A percentile compares a stretch with the other conserved stretches of the same genome.
phyloP scores from a whole-genome alignment of 2,797 vertebrate species.

The Cephalopachus bancanus region DNA sequence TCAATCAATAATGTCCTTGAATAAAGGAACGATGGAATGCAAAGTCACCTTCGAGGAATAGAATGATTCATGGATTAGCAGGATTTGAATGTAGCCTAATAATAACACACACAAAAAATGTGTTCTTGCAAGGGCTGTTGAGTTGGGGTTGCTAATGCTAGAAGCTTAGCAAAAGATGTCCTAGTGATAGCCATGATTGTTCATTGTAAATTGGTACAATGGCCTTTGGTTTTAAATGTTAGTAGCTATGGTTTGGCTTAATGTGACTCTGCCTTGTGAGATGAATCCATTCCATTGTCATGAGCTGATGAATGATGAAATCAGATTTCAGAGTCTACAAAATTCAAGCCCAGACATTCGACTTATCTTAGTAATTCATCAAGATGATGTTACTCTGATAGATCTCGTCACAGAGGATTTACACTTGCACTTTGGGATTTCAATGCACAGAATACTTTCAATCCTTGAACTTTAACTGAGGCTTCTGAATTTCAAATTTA shows the following conservation, averaged over 20 bases:
- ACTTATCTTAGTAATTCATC: slow-evolving; percentile 8
- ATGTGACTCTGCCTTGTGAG: slow-evolving; percentile 32
- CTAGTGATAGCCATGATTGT: neutral
- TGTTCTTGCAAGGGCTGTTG: neutral
- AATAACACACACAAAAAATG: neutral
- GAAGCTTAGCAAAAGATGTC: slow-evolving; percentile 35
- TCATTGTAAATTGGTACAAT: slow-evolving; percentile 40
- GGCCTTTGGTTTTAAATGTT: slow-evolving; percentile 3
- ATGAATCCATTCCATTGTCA: neutral
- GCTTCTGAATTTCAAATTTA: neutral
- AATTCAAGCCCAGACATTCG: slow-evolving; percentile 45
- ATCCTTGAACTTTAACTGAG: slow-evolving; percentile 31
- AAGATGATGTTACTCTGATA: slow-evolving; percentile 36
- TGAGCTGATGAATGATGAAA: slow-evolving; percentile 25
- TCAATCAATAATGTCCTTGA: neutral
- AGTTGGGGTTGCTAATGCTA: neutral
- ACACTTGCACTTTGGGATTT: neutral
- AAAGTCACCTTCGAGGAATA: slow-evolving; percentile 21
- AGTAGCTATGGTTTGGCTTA: neutral
- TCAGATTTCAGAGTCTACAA: slow-evolving; percentile 32
- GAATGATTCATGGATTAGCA: neutral
- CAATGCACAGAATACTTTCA: neutral
- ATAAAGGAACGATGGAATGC: neutral
- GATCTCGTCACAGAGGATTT: neutral
- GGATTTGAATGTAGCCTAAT: neutral